Evolutionary conservation across 1,140 invertebrate species (phyloP), one percentile per base, ranked within the genome.

Genomic region (Adelges cooleyi): DNA sequence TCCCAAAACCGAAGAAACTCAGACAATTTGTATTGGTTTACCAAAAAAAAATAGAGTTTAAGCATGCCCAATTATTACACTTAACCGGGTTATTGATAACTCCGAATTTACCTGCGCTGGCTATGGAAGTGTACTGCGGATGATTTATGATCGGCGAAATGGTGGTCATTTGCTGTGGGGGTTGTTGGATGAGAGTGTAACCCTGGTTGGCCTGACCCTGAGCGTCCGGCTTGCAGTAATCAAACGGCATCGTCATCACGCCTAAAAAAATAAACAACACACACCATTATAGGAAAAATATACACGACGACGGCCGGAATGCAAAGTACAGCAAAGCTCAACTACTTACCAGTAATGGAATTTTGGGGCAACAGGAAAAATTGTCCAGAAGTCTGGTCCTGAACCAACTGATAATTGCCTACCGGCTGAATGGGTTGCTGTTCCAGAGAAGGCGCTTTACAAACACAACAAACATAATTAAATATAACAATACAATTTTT

Each of bases 371-470:
- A 46, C 22, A 62, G 11, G 20, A 62, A 62, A 48, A 33, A 62
- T 48, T 62, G 56, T 4, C 56, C 56, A 13, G 56, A 62, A n/a
- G n/a, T n/a, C 44, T 62, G 56, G 20, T 62, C 56, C 27, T 62
- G 56, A 5, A 62, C 56, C 13, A 62, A 25, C 46, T 62, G 56
- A 62, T 62, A 62, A 33, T 33, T 33, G 15, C 56, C 56, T 1
- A 62, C 23, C 1, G 56, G 56, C 13, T 62, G 56, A 3, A 62
- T 8, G 3, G 56, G 25, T 22, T 44, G 56, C 13, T 62, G 56
- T 46, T 62, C 56, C 17, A 62, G 22, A 33, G 56, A 20, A n/a
- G 56, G 56, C 29, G 56, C 56, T 62, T 62, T 22, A 48, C 17
- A 62, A 48, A 33, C 29, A 33, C 29, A 33, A 6, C 11, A 33